Percentiles rank a stretch among this genome's conserved stretches.
Conservation (phyloP, 1,140 invertebrate species). For the Papilio machaon region DNA sequence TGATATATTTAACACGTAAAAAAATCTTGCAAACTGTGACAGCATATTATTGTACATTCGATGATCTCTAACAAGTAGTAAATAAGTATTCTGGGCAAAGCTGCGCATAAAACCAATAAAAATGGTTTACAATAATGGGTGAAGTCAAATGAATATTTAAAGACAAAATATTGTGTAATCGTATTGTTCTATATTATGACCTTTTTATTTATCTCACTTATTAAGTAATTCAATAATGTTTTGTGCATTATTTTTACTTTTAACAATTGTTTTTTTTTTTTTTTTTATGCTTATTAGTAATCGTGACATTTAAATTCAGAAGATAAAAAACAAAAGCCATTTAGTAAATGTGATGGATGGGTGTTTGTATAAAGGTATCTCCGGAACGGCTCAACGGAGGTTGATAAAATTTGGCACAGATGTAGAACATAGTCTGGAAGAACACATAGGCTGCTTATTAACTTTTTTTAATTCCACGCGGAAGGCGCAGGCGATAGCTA, state of each 20-base stretch:
- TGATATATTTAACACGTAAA: not conserved
- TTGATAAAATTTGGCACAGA: no score
- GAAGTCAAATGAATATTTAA: slow-evolving; percentile 1
- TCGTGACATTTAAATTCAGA: not conserved
- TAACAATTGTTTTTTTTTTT: not conserved
- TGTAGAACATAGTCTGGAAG: no score
- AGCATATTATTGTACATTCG: no score
- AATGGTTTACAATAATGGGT: not conserved
- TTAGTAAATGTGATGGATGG: not conserved
- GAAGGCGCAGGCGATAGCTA: no score
- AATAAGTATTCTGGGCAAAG: not conserved
- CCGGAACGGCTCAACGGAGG: no score
- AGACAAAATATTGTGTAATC: slow-evolving; percentile 10
- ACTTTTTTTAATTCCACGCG: no score
- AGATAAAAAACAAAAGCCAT: not conserved
- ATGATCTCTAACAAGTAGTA: not conserved
- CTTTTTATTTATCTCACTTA: slow-evolving; percentile 9
- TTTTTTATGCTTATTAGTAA: not conserved
- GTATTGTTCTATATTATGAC: slow-evolving; percentile 4
- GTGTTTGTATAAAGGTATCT: no score
- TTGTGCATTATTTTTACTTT: slow-evolving; percentile 10
- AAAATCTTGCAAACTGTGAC: not conserved
- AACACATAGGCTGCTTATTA: no score
- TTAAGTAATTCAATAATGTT: not conserved
- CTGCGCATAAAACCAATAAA: not conserved